phyloP scores from a whole-genome alignment of 2,888 invertebrate genomes.

The Nomada lathburiana region DNA sequence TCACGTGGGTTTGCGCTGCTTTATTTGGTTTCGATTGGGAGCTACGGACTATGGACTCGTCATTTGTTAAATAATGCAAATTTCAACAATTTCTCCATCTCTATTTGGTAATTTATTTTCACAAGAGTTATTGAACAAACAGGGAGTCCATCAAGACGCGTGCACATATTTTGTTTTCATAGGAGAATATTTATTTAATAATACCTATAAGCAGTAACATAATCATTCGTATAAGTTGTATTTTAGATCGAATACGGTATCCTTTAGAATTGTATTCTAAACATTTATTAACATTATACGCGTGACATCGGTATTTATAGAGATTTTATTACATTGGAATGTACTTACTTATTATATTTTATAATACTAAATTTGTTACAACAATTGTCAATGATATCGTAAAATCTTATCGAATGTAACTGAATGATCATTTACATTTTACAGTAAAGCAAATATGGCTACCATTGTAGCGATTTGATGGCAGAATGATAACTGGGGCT shows the following conservation, averaged over 20 bases:
- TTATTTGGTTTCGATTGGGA: neutral
- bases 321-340: constrained; percentile 4
- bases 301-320: constrained; percentile 10
- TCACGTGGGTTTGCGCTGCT: constrained; percentile 6
- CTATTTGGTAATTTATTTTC: neutral
- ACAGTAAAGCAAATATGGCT: constrained; percentile 4
- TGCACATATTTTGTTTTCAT: neutral
- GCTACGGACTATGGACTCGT: no score
- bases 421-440: neutral
- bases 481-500: constrained; percentile 86
- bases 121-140: neutral
- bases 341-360: constrained; percentile 11
- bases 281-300: constrained; percentile 1
- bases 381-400: constrained; percentile 17
- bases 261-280: neutral
- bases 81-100: no score
- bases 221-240: constrained; percentile 2
- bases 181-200: constrained; percentile 15
- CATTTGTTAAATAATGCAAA: no score
- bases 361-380: constrained; percentile 9
- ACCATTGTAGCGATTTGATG: constrained; percentile 77
- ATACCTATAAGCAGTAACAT: constrained; percentile 2
- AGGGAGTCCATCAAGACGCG: no score
- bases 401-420: neutral
- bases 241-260: neutral